Evolutionary conservation across 2,888 invertebrate genomes (phyloP), one percentile per base, ranked within the genome.

Genomic region (Drosophila multiciliata): DNA sequence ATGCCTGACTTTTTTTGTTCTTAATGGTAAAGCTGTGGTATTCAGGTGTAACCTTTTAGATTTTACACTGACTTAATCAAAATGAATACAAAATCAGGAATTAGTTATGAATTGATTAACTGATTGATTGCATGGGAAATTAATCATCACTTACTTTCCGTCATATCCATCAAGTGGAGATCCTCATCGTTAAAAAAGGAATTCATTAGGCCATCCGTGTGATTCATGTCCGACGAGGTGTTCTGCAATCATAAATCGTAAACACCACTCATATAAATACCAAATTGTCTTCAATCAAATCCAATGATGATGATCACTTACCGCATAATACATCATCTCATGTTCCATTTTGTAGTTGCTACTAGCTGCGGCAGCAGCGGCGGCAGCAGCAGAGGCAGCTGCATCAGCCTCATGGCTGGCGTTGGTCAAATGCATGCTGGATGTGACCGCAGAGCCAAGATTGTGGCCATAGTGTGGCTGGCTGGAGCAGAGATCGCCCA

Each of bases 141-240:
- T 40, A 36, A 42, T 66, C 53, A 58, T 54, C 66, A 94, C 95
- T 93, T 93, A 97, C 97, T 96, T 93, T 97, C 97, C 49, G 97
- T 97, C 97, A 98, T 97, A 87, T 98, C 97, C 97, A 98, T 97
- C 58, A 98, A 94, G 91, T 97, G 97, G 40, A 98, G 94, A 90
- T 97, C 97, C 90, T 98, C 98, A 83, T 98, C 98, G 91, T 97
- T 97, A 61, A 98, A 94, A 75, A 98, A 96, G 1, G 97, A 97
- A 75, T 97, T 97, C 45, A 98, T 95, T 90, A 98, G 97, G 50
- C 97, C 97, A 87, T 98, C 98, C 32, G 96, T 96, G 91, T 96
- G 96, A 93, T 96, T 95, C 91, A 95, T 94, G 83, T 95, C 95
- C 53, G 95, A 94, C 4, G 96, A 95, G 65, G 94, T 92, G 91